Evolutionary conservation across 1,140 invertebrate species (phyloP).

Genomic region (Reticulitermes speratus): DNA sequence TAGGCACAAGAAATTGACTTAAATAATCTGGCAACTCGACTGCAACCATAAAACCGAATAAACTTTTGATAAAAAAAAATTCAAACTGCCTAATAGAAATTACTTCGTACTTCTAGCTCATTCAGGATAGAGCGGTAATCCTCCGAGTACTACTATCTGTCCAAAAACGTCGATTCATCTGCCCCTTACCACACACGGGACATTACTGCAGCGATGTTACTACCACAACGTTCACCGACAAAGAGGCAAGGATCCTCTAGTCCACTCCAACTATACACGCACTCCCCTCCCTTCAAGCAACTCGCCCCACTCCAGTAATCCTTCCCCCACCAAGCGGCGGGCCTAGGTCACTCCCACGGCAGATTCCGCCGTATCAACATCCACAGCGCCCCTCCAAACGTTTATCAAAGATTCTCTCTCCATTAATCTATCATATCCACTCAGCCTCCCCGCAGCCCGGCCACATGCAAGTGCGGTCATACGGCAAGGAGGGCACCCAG

Average conservation of each 20-base stretch:
- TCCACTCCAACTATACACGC: background rate
- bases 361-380: too few species aligned
- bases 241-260: background rate
- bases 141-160: background rate
- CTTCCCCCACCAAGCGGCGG: background rate
- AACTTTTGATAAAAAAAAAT: too few species aligned
- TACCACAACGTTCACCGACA: background rate
- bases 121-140: background rate
- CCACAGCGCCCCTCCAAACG: too few species aligned
- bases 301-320: background rate
- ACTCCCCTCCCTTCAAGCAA: background rate
- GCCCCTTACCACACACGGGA: background rate
- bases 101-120: background rate
- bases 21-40: background rate
- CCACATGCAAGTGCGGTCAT: background rate
- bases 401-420: too few species aligned
- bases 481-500: background rate
- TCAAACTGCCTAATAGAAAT: too few species aligned
- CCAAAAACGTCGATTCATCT: background rate
- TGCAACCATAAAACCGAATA: too few species aligned
- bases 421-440: too few species aligned
- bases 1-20: background rate
- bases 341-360: background rate
- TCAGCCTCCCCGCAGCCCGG: background rate
- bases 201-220: background rate